Base-by-base conservation (phyloP, 2,113 vertebrate genomes). In the Lutjanus erythropterus region DNA sequence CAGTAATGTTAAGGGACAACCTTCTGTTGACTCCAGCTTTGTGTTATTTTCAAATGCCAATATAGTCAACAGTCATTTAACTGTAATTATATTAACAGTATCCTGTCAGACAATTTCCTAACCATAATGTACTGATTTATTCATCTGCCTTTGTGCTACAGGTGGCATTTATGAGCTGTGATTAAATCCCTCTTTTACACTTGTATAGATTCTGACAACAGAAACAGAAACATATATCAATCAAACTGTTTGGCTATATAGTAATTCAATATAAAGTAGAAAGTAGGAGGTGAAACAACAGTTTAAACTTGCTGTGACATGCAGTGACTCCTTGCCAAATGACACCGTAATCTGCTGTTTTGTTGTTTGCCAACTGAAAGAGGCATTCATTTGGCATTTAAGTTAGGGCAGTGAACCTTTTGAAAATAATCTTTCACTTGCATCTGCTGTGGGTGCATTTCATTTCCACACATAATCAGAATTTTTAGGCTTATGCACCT, bases 341-440 rank as follows among this genome's bases (percentile, higher is more conserved):
- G 44, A n/a, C 46, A 39, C n/a, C n/a, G n/a, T 19, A 15, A 59
- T n/a, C 12, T 9, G 27, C 16, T 33, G 9, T 23, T 71, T 50
- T 27, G 23, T 25, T 27, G 18, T 33, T 37, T n/a, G 6, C 14
- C 19, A 71, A 35, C 8, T n/a, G 11, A 62, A 25, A 25, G 41
- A 56, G 15, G 3, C 23, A 55, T 71, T 39, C 23, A 53, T 71
- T 35, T 71, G 67, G n/a, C 52, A 58, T 83, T 83, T 72, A 6
- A 50, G 18, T 58, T 18, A 11, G 14, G 19, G 23, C 42, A 29
- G 6, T 44, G 19, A 9, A 37, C 19, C 49, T 56, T 62, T 66
- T 47, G 15, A 56, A 42, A 44, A 39, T 46, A 42, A 50, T 50
- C 23, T 50, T 16, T 52, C 39, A 58, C 16, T 11, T 53, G 12